Percentiles rank a stretch among this genome's conserved stretches.
Conservation (phyloP, 2,113 vertebrate genomes). For the Micromys minutus region DNA sequence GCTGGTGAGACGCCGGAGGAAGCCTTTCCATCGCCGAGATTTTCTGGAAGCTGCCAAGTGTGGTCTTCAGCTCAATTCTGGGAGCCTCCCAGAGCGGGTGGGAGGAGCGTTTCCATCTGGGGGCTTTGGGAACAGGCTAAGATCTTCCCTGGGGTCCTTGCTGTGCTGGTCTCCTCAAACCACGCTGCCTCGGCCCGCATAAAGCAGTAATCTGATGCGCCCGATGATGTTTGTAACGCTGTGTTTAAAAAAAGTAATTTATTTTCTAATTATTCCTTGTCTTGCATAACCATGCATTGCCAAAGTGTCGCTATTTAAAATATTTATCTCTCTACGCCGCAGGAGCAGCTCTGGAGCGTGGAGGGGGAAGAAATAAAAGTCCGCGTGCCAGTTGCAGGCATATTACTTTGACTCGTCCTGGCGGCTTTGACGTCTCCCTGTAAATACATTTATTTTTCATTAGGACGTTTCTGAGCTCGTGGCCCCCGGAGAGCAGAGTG, state of each 20-base stretch:
- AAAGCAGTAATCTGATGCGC: slow-evolving; percentile 82
- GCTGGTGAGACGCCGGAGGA: slow-evolving; percentile 83
- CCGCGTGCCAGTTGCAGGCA: slow-evolving; percentile 67
- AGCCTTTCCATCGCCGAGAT: slow-evolving; percentile 83
- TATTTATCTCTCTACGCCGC: slow-evolving; percentile 86
- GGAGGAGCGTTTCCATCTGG: slow-evolving; percentile 52
- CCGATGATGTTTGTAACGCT: slow-evolving; percentile 77
- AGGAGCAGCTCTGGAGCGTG: slow-evolving; percentile 85
- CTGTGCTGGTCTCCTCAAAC: neutral
- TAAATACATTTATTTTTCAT: slow-evolving; percentile 90
- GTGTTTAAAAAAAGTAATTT: slow-evolving; percentile 87
- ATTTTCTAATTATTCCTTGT: slow-evolving; percentile 92
- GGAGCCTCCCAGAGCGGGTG: slow-evolving; percentile 56
- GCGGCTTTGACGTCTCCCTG: slow-evolving; percentile 83
- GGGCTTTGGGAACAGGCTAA: slow-evolving; percentile 39
- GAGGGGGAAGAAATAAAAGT: slow-evolving; percentile 85
- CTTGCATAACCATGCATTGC: slow-evolving; percentile 85
- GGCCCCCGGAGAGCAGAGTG: slow-evolving; percentile 82
- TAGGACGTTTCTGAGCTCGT: slow-evolving; percentile 82
- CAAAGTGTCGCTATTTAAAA: slow-evolving; percentile 88
- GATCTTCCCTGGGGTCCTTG: slow-evolving; percentile 34
- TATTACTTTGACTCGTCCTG: slow-evolving; percentile 85
- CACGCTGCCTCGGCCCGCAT: neutral
- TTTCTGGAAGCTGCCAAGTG: slow-evolving; percentile 85
- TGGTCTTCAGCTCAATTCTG: slow-evolving; percentile 82